Base-by-base conservation (phyloP, 37 sponge, comb jelly and placozoan genomes). In the Oopsacas minuta region DNA sequence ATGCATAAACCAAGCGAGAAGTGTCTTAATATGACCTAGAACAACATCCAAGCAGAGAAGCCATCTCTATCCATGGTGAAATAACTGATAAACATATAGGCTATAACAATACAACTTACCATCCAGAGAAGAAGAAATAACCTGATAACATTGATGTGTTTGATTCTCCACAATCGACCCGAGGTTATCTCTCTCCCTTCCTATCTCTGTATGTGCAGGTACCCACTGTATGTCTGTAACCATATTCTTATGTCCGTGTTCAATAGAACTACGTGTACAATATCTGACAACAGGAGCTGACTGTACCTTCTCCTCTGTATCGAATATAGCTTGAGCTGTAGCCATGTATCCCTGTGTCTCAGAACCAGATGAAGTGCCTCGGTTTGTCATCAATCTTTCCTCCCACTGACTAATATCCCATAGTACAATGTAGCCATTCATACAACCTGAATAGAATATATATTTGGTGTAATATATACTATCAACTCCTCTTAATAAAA, bases 391-490 rank as follows among this genome's bases (percentile, higher is more conserved):
- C 83, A 97, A 85, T 30, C 86, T 69, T 36, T 90, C 92, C 52
- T 93, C 89, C 83, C 95, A 52, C 32, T 87, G 88, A 3, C 87
- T 81, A 32, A 97, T 91, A 81, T 97, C 92, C 99, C 99, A 97
- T 86, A 97, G 38, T 37, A 97, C 94, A 1, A 97, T 52, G 88
- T 97, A 89, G 0, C 52, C 37, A 15, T 82, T 82, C 15, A 82
- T 82, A 28, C 39, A 37, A 17, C 83, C 75, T 61, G 10, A 81
- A 81, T 7, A 15, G 81, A 36, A 35, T 23, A 7, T 22, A 81
- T 36, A 30, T n/a, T n/a, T n/a, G n/a, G n/a, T n/a, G n/a, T n/a
- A n/a, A n/a, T n/a, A n/a, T n/a, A n/a, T n/a, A n/a, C n/a, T n/a
- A n/a, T n/a, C n/a, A n/a, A n/a, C n/a, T n/a, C n/a, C n/a, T n/a